Conservation (phyloP, 2,113 vertebrate genomes). For the Platycercus adscitus region DNA sequence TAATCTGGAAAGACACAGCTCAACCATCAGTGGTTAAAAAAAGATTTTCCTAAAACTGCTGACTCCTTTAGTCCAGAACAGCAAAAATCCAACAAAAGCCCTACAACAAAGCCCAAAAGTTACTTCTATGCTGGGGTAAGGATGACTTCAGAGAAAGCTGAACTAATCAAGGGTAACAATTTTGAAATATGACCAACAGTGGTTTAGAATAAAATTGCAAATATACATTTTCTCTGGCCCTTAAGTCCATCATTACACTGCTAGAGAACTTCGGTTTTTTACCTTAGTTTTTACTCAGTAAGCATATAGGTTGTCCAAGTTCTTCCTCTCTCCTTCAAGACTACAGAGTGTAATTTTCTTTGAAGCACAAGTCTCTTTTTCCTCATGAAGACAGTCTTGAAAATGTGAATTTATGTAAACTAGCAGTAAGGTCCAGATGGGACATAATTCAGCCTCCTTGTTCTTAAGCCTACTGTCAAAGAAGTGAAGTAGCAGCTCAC, state of each 20-base stretch:
- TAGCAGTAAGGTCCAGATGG: not conserved
- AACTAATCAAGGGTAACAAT: not conserved
- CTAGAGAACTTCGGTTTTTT: not conserved
- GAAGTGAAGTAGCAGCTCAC: not conserved
- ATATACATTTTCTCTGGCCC: not conserved
- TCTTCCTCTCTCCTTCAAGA: slow-evolving; percentile 16
- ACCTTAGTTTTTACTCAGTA: slow-evolving; percentile 34
- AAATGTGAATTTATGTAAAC: slow-evolving; percentile 21
- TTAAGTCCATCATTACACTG: not conserved
- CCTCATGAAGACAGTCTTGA: slow-evolving; percentile 18
- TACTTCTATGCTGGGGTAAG: not conserved
- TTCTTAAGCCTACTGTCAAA: not conserved
- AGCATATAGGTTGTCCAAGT: not conserved
- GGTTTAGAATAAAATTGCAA: not conserved
- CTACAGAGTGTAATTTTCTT: not conserved
- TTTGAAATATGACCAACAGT: not conserved
- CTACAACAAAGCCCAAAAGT: not conserved
- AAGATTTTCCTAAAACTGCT: not conserved
- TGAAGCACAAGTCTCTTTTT: not conserved
- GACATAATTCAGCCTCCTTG: not conserved
- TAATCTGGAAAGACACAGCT: not conserved
- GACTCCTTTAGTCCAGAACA: not conserved
- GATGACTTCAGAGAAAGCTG: not conserved
- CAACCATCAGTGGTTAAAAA: not conserved
- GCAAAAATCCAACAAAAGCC: not conserved